Evolutionary conservation across 2,888 invertebrate species (phyloP).

Genomic region (Nephrocerus scutellatus): DNA sequence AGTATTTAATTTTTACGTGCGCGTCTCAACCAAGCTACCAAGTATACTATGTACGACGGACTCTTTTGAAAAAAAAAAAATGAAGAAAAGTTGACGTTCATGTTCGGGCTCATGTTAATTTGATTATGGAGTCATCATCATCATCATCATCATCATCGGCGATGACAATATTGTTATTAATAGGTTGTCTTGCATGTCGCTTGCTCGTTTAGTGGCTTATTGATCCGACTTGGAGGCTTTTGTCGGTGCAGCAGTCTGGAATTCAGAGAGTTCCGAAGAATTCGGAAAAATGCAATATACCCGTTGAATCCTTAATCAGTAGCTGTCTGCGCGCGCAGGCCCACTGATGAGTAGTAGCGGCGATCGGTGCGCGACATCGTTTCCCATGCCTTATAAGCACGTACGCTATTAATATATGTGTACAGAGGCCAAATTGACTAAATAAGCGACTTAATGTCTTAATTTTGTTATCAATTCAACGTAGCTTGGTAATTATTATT

Average conservation of each 20-base stretch:
- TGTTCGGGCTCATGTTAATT: no score
- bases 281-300: conserved; percentile 25
- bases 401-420: not conserved
- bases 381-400: not conserved
- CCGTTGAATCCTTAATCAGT: conserved; percentile 29
- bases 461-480: conserved; percentile 23
- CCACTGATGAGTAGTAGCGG: not conserved
- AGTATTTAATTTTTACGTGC: no score
- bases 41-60: no score
- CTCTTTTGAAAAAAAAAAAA: no score
- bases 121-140: no score
- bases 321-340: conserved; percentile 20
- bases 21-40: no score
- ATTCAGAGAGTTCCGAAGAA: conserved; percentile 18
- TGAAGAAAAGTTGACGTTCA: no score
- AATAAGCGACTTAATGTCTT: conserved; percentile 17
- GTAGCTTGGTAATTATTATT: conserved; percentile 23
- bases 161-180: not conserved
- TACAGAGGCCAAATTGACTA: not conserved
- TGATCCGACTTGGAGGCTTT: no score
- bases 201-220: no score
- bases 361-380: no score
- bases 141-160: not conserved
- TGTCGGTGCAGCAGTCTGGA: not conserved
- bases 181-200: no score